Evolutionary conservation across 2,113 vertebrate species (phyloP).

Genomic region (Bettongia penicillata): DNA sequence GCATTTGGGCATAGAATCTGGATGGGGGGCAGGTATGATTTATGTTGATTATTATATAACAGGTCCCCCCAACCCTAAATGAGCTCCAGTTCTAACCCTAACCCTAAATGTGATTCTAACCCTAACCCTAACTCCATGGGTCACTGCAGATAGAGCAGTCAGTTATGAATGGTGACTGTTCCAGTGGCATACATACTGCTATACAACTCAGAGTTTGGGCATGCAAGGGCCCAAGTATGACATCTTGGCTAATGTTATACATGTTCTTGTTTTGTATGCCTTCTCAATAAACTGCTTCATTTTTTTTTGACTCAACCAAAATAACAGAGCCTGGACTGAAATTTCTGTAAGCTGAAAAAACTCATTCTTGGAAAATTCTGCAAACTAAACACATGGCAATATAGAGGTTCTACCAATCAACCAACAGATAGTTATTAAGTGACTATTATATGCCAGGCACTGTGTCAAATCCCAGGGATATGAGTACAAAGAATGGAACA

Average conservation of each 20-base stretch:
- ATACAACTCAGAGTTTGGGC: neutral
- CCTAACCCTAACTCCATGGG: neutral
- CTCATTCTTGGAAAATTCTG: neutral
- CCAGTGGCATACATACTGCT: neutral
- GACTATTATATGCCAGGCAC: too few species aligned
- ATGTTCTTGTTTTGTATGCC: neutral
- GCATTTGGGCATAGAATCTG: neutral
- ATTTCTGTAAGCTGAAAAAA: neutral
- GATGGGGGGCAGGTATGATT: neutral
- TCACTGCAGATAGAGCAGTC: neutral
- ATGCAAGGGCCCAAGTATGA: neutral
- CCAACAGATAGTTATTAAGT: neutral
- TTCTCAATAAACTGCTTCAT: neutral
- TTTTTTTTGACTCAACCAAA: neutral
- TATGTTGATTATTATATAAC: neutral
- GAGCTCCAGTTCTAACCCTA: too few species aligned
- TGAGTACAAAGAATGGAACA: neutral
- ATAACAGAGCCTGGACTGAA: neutral
- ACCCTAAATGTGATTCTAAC: too few species aligned
- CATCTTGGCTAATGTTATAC: neutral
- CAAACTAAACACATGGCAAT: neutral
- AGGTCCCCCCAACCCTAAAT: too few species aligned
- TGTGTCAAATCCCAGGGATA: neutral
- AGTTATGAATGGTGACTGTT: neutral
- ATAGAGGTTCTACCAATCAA: neutral